Evolutionary conservation across 2,888 invertebrate genomes (phyloP), one percentile per base, ranked within the genome.

Genomic region (Drosophila buzzatii): DNA sequence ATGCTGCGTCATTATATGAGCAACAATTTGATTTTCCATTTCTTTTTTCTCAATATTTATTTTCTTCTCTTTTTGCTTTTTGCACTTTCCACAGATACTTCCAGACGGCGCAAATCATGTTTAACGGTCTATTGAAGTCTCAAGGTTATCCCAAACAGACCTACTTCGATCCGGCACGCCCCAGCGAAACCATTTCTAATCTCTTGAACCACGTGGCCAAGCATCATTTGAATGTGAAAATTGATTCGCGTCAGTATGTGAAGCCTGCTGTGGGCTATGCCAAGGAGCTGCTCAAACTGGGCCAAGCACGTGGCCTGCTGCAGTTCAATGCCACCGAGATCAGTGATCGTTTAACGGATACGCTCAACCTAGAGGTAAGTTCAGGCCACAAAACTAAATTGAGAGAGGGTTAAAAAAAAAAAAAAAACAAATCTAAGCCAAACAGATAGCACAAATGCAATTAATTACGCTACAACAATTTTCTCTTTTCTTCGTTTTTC

Each of bases 321-420:
- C 94, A 95, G 20, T 94, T 96, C 44, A 96, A 96, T 90, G 95
- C 96, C 83, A 95, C 95, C 83, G 96, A 96, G 65, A 93, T 97
- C 10, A 96, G 96, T 14, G 96, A 96, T 91, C 95, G 96, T 83
- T 92, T 97, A 70, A 96, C 97, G 0, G 96, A 97, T 90, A 96
- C 96, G 1, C 94, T 97, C 57, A 97, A 97, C 92, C 93, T 97
- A 88, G 97, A 97, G 93, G 93, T 93, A 85, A 82, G 83, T 64
- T 18, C 66, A 71, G 57, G n/a, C 35, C 3, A 27, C 8, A 16
- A 14, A 31, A n/a, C 47, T 27, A n/a, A 47, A 31, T 49, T n/a
- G 49, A 33, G n/a, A 49, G n/a, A n/a, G n/a, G 27, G 1, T 7
- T 14, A 14, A 45, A 56, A 47, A 49, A 57, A 33, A 18, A 31